Conservation (phyloP, 2,888 invertebrate species). For the Parnassius smintheus region DNA sequence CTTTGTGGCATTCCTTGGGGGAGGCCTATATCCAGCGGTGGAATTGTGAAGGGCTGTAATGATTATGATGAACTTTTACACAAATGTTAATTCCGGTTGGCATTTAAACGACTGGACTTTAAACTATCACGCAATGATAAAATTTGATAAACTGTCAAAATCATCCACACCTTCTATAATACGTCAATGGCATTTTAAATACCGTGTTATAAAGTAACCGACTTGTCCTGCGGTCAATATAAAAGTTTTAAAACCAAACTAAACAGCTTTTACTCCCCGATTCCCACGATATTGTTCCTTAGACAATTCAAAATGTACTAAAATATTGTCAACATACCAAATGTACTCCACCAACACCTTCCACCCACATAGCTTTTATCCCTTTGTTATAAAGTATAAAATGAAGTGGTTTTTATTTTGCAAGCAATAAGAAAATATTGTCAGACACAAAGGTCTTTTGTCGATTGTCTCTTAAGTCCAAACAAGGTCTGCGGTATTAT, state of each 20-base stretch:
- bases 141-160: slow-evolving; percentile 26
- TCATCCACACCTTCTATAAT: slow-evolving; percentile 3
- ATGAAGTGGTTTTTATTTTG: slow-evolving; percentile 16
- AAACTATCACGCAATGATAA: no score
- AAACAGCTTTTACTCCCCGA: slow-evolving; percentile 45
- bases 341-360: slow-evolving; percentile 22
- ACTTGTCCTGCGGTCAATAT: slow-evolving; percentile 65
- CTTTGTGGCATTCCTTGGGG: no score
- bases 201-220: slow-evolving; percentile 66
- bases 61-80: no score
- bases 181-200: slow-evolving; percentile 52
- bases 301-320: slow-evolving; percentile 63
- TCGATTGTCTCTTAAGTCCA: slow-evolving; percentile 48
- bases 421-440: slow-evolving; percentile 30
- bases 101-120: no score
- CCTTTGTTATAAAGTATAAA: slow-evolving; percentile 30
- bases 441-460: slow-evolving; percentile 42
- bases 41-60: no score
- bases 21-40: no score
- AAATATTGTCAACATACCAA: slow-evolving; percentile 50
- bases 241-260: slow-evolving; percentile 47
- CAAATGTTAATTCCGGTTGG: no score
- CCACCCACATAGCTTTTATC: slow-evolving; percentile 25
- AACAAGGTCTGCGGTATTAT: slow-evolving; percentile 59
- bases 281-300: slow-evolving; percentile 64